phyloP scores from a whole-genome alignment of 2,113 vertebrate genomes.

The Lonchura striata region DNA sequence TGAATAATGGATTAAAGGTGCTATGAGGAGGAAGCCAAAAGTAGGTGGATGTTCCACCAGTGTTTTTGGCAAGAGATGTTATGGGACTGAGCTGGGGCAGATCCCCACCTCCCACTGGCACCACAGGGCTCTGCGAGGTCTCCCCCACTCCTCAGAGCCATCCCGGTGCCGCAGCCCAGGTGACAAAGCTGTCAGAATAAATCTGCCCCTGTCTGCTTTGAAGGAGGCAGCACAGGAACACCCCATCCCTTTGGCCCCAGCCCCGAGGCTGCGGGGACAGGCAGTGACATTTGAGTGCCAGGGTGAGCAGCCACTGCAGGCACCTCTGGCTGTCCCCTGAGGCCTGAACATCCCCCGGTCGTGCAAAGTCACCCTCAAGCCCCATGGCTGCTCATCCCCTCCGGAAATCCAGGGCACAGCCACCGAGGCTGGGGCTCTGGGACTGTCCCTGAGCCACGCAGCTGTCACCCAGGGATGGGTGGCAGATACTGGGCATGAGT shows the following conservation, averaged over 20 bases:
- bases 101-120: background rate
- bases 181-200: background rate
- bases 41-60: accelerated
- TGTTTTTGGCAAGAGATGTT: background rate
- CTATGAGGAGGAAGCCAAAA: background rate
- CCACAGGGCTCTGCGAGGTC: background rate
- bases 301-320: background rate
- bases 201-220: background rate
- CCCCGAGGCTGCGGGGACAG: background rate
- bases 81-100: background rate
- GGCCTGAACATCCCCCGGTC: background rate
- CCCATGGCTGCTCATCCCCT: accelerated
- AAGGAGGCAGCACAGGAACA: background rate
- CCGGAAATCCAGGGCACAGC: background rate
- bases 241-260: background rate
- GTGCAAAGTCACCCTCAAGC: background rate
- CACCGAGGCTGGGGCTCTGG: background rate
- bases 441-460: accelerated
- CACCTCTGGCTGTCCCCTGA: accelerated
- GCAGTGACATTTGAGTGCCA: background rate
- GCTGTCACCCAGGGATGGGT: background rate
- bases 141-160: background rate
- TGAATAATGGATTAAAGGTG: accelerated
- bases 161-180: accelerated
- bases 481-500: accelerated